Conservation (phyloP, 2,113 vertebrate species). For the Lycaon pictus region DNA sequence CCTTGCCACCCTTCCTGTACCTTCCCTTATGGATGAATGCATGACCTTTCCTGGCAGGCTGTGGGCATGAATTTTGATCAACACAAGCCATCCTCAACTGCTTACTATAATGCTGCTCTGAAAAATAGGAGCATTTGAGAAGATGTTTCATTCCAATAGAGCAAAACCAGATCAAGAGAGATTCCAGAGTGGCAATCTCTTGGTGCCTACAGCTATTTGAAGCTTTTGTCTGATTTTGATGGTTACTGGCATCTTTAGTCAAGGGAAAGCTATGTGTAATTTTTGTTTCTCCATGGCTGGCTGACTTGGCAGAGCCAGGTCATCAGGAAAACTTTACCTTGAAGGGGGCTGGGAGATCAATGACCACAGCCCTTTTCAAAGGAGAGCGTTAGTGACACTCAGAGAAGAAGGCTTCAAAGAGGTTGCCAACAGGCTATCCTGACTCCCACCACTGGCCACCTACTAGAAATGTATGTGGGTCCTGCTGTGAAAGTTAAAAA, state of each 20-base stretch:
- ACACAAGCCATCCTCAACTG: neutral
- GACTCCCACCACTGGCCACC: too few species aligned
- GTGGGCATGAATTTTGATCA: neutral
- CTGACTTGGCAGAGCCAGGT: neutral
- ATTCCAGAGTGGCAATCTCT: neutral
- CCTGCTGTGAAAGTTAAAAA: neutral
- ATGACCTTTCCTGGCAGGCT: neutral
- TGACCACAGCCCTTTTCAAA: neutral
- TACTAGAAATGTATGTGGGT: neutral
- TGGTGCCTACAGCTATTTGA: neutral
- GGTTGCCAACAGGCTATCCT: neutral
- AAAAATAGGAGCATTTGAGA: slow-evolving; percentile 8
- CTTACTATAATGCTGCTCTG: neutral
- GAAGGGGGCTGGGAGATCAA: neutral
- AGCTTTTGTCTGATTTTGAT: neutral
- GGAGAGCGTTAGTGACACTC: neutral
- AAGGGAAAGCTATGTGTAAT: neutral
- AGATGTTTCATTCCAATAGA: neutral
- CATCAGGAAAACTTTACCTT: neutral
- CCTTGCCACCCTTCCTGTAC: neutral
- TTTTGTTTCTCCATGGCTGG: neutral
- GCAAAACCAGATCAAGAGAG: neutral
- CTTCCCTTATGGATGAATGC: too few species aligned
- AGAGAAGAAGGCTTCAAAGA: neutral
- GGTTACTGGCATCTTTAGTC: neutral